Conservation (phyloP, 2,888 invertebrate species). For the Nesidiocoris tenuis region DNA sequence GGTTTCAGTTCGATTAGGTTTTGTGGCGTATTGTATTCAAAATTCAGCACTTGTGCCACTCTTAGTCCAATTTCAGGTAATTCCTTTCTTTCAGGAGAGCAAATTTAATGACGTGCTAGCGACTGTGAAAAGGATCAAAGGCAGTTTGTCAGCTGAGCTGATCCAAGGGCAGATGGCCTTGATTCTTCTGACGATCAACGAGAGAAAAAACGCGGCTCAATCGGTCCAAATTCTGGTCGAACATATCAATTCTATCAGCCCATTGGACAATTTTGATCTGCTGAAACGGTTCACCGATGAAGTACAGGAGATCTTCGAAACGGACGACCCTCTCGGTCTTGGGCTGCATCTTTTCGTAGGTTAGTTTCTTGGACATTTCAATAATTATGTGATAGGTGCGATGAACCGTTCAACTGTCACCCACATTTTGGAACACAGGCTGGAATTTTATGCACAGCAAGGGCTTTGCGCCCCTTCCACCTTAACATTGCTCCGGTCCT, state of each 20-base stretch:
- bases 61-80: too few relatives aligned
- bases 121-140: conserved; percentile 19
- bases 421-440: not conserved
- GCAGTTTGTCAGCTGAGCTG: conserved; percentile 7
- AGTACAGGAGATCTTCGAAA: conserved; percentile 53
- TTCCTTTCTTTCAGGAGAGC: conserved; percentile 46
- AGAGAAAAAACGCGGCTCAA: conserved; percentile 1
- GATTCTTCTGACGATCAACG: not conserved
- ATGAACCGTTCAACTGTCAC: not conserved
- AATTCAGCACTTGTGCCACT: too few relatives aligned
- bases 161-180: conserved; percentile 38
- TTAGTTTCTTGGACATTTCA: conserved; percentile 27
- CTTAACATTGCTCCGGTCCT: too few relatives aligned
- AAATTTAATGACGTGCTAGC: conserved; percentile 44
- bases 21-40: too few relatives aligned
- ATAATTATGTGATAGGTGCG: not conserved
- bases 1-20: too few relatives aligned
- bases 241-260: conserved; percentile 24
- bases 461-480: too few relatives aligned
- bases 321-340: conserved; percentile 53
- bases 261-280: conserved; percentile 47
- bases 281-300: conserved; percentile 55
- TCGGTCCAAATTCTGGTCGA: conserved; percentile 21
- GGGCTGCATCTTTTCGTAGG: conserved; percentile 49
- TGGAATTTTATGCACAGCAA: too few relatives aligned